These are phyloP conservation scores for Podocnemis expansa DNA, from an alignment of 2,113 vertebrate genomes.

Conservation along the genomic window DNA sequence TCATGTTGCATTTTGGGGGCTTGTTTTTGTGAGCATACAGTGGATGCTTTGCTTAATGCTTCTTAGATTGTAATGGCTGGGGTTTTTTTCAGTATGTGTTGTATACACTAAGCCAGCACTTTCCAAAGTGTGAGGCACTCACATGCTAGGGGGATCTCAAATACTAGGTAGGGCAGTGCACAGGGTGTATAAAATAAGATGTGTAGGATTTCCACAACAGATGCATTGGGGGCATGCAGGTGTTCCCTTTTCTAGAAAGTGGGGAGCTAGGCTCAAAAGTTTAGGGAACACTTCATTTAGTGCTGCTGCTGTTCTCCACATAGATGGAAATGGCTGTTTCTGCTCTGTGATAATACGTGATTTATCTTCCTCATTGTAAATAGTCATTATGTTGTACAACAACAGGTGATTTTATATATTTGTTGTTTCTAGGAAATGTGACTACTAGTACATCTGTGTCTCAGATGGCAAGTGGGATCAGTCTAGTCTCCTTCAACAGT, in stretches of 20 bases:
- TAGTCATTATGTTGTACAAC: constrained; percentile 35
- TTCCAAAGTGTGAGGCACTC: not conserved
- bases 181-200: accelerated
- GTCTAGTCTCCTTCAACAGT: constrained; percentile 92
- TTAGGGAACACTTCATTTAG: not conserved
- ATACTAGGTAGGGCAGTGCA: not conserved
- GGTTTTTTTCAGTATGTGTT: not conserved
- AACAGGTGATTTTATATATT: constrained; percentile 59
- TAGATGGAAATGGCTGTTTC: not conserved
- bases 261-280: accelerated
- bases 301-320: not conserved
- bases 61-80: not conserved
- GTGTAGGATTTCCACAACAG: not conserved
- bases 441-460: constrained; percentile 88
- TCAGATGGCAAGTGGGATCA: constrained; percentile 93
- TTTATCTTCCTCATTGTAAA: not conserved
- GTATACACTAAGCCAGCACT: accelerated
- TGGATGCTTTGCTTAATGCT: not conserved
- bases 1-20: not conserved
- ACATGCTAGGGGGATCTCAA: not conserved
- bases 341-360: not conserved
- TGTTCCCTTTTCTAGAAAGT: not conserved
- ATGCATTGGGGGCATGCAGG: not conserved
- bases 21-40: not conserved
- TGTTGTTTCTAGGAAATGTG: constrained; percentile 86